phyloP scores from a whole-genome alignment of 1,140 invertebrate species.

The Drosophila kurseongensis region DNA sequence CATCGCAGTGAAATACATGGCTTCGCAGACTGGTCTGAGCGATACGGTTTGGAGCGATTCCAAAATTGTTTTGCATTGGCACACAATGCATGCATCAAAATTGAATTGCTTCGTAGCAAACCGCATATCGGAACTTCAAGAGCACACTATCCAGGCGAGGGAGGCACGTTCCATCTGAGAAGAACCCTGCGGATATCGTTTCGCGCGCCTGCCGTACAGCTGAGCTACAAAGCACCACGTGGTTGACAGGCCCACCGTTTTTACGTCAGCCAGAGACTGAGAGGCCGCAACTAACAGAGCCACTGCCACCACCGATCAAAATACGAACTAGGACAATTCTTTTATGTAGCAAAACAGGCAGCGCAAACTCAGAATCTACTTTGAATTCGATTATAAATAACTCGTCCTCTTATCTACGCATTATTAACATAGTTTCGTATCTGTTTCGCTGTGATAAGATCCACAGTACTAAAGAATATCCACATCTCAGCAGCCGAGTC shows the following conservation, averaged over 20 bases:
- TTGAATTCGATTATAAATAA: neutral
- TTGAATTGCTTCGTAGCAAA: neutral
- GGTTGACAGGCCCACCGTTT: neutral
- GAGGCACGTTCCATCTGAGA: neutral
- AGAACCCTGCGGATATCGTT: neutral
- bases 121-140: neutral
- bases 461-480: too few species aligned
- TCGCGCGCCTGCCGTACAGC: neutral
- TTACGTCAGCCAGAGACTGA: neutral
- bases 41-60: neutral
- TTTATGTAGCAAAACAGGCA: neutral
- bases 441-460: too few species aligned
- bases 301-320: constrained; percentile 1
- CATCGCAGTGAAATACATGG: neutral
- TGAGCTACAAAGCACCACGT: neutral
- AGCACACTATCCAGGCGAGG: neutral
- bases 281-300: neutral
- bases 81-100: neutral
- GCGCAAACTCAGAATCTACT: neutral
- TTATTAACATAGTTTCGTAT: too few species aligned
- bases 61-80: neutral
- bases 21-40: neutral
- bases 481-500: too few species aligned
- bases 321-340: neutral
- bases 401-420: too few species aligned